These are phyloP conservation scores for Catostomus latipinnis DNA, from an alignment of 2,797 vertebrate species.

Conservation along the genomic window DNA sequence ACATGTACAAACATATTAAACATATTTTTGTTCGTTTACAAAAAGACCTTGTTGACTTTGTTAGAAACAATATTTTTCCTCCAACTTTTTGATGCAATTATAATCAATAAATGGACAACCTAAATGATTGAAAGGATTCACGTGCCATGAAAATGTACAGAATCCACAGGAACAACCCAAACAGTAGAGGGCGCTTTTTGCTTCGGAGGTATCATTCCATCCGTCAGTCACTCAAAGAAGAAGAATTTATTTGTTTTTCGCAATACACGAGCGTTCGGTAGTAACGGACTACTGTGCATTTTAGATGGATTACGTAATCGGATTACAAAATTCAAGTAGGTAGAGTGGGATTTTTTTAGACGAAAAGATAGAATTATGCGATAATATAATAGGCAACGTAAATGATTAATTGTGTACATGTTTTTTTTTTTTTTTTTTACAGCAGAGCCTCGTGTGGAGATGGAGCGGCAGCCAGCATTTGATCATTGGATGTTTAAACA, in stretches of 20 bases:
- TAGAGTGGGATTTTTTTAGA: background rate
- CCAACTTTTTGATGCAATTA: background rate
- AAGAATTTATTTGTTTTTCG: too few relatives aligned
- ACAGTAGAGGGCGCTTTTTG: too few relatives aligned
- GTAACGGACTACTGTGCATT: conserved; percentile 28
- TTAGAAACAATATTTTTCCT: too few relatives aligned
- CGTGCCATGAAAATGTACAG: too few relatives aligned
- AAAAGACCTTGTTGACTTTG: too few relatives aligned
- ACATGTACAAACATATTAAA: too few relatives aligned
- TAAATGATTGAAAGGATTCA: background rate
- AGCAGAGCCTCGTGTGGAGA: conserved; percentile 18
- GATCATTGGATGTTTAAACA: conserved; percentile 35
- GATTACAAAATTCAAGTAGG: conserved; percentile 34
- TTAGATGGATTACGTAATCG: conserved; percentile 37
- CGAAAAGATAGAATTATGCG: background rate
- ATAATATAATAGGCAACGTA: background rate
- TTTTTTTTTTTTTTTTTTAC: background rate
- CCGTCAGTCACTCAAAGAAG: too few relatives aligned
- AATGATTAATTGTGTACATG: background rate
- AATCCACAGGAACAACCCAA: too few relatives aligned
- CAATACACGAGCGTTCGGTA: conserved; percentile 7
- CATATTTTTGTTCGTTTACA: too few relatives aligned
- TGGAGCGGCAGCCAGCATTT: conserved; percentile 21
- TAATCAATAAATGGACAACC: background rate
- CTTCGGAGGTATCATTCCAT: too few relatives aligned